These are phyloP conservation scores for Thalpophila matura DNA, from an alignment of 2,888 invertebrate genomes.

Conservation along the genomic window DNA sequence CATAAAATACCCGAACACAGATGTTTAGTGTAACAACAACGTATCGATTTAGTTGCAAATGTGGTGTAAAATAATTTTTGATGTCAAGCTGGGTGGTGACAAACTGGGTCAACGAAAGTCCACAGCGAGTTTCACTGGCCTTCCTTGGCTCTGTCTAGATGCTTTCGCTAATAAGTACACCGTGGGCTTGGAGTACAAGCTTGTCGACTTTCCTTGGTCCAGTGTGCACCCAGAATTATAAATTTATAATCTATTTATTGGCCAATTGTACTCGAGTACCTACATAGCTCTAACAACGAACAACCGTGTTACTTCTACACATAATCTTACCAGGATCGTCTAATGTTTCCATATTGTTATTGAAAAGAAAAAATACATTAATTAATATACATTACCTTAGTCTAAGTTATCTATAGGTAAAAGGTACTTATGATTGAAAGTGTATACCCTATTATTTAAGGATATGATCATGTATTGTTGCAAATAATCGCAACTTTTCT, in stretches of 20 bases:
- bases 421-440: slow-evolving; percentile 39
- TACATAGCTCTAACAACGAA: slow-evolving; percentile 69
- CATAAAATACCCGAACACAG: slow-evolving; percentile 52
- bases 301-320: slow-evolving; percentile 69
- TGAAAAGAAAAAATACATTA: slow-evolving; percentile 86
- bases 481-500: too few species aligned
- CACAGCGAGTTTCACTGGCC: neutral
- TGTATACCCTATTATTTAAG: slow-evolving; percentile 3
- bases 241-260: slow-evolving; percentile 54
- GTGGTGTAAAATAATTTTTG: slow-evolving; percentile 48
- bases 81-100: slow-evolving; percentile 5
- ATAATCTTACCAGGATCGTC: slow-evolving; percentile 88
- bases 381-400: slow-evolving; percentile 72
- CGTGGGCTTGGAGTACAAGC: neutral
- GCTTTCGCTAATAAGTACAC: neutral
- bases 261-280: slow-evolving; percentile 70
- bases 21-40: slow-evolving; percentile 55
- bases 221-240: slow-evolving; percentile 24
- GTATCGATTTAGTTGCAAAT: slow-evolving; percentile 75
- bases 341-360: slow-evolving; percentile 86
- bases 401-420: slow-evolving; percentile 36
- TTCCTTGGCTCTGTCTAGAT: neutral
- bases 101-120: slow-evolving; percentile 14
- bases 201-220: slow-evolving; percentile 7
- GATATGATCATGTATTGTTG: too few species aligned